Conservation (phyloP, 2,113 vertebrate species). For the Motacilla tschutschensis region DNA sequence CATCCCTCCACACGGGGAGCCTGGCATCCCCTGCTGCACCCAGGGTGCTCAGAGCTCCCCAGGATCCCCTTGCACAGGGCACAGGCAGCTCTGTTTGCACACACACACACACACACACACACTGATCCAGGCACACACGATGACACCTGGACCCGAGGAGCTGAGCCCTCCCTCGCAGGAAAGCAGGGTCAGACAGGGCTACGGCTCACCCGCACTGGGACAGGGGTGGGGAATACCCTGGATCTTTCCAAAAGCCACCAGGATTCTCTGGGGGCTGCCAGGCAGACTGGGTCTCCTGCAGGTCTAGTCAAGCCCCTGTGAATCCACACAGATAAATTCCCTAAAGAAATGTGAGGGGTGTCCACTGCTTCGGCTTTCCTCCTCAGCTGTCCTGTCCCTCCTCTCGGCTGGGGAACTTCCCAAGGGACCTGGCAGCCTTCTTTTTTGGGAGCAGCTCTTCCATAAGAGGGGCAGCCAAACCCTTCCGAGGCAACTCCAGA, state of each 20-base stretch:
- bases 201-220: background rate
- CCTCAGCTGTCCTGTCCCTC: background rate
- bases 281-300: background rate
- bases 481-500: background rate
- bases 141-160: background rate
- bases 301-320: background rate
- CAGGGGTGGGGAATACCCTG: background rate
- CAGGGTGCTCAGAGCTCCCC: background rate
- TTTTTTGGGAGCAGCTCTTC: background rate
- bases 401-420: background rate
- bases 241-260: background rate
- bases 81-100: background rate
- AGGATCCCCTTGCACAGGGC: background rate
- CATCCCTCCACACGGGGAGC: background rate
- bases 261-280: background rate
- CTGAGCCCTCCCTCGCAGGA: background rate
- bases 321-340: background rate
- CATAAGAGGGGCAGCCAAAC: rapidly evolving
- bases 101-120: background rate
- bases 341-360: background rate
- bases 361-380: background rate
- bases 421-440: background rate
- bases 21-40: background rate
- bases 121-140: rapidly evolving
- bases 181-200: background rate